phyloP scores from a whole-genome alignment of 2,797 vertebrate genomes.

The Borostomias antarcticus region DNA sequence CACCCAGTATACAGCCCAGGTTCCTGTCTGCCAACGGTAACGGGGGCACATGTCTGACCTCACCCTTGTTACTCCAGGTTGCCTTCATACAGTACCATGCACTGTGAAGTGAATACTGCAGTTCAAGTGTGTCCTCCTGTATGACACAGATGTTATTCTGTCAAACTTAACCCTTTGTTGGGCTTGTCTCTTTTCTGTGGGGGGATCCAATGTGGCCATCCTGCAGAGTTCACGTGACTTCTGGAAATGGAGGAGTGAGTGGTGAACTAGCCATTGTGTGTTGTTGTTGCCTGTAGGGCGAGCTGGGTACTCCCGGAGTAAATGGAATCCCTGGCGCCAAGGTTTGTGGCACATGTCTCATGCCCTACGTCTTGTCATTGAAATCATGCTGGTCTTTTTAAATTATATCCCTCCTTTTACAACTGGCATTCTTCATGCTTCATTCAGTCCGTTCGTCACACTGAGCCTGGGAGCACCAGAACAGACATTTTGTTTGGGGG shows the following conservation, averaged over 20 bases:
- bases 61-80: too few relatives aligned
- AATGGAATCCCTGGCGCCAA: slow-evolving; percentile 87
- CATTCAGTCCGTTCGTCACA: slow-evolving; percentile 8
- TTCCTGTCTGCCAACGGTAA: too few relatives aligned
- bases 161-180: too few relatives aligned
- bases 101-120: too few relatives aligned
- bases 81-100: too few relatives aligned
- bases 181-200: background rate
- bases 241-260: slow-evolving; percentile 20
- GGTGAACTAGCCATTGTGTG: slow-evolving; percentile 55
- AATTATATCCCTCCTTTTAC: slow-evolving; percentile 16
- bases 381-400: slow-evolving; percentile 11
- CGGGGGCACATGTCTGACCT: too few relatives aligned
- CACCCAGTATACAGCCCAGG: too few relatives aligned
- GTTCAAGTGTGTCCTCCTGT: too few relatives aligned
- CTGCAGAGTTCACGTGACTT: slow-evolving; percentile 33
- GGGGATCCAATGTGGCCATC: slow-evolving; percentile 20
- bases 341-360: slow-evolving; percentile 77
- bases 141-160: too few relatives aligned
- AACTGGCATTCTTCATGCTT: background rate
- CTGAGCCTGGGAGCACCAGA: too few relatives aligned
- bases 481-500: too few relatives aligned
- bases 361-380: slow-evolving; percentile 45
- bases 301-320: slow-evolving; percentile 86
- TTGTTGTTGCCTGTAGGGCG: slow-evolving; percentile 80